Conservation (phyloP, 2,797 vertebrate species). For the Parauchenoglanis punctatus region DNA sequence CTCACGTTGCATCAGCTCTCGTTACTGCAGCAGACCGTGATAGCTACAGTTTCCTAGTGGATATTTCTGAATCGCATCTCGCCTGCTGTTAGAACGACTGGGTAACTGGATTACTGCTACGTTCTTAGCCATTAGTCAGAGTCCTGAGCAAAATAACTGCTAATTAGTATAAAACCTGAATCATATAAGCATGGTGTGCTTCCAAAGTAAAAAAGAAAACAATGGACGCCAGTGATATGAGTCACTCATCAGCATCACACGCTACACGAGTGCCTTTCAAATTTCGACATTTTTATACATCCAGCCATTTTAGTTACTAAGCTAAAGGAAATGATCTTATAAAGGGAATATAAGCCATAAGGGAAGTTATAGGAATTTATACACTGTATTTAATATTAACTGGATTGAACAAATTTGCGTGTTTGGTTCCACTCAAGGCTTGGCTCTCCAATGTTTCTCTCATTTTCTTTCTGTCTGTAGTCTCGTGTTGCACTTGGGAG, state of each 20-base stretch:
- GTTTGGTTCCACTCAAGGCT: background rate
- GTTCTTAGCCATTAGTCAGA: background rate
- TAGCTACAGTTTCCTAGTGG: background rate
- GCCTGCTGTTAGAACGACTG: background rate
- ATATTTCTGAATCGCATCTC: background rate
- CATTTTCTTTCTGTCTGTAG: background rate
- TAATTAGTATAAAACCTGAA: background rate
- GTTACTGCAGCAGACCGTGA: background rate
- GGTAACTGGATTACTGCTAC: background rate
- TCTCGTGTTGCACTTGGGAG: background rate
- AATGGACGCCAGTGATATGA: background rate
- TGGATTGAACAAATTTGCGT: background rate
- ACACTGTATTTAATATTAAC: constrained; percentile 5
- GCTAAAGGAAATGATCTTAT: too few species aligned
- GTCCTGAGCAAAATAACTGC: background rate
- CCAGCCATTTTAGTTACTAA: background rate
- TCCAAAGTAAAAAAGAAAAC: background rate
- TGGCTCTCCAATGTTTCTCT: background rate
- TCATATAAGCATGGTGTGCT: background rate
- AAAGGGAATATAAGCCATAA: too few species aligned
- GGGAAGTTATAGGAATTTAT: too few species aligned
- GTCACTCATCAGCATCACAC: background rate
- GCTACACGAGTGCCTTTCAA: background rate
- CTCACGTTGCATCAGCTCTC: background rate
- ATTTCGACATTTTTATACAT: background rate